Evolutionary conservation across 2,797 vertebrate genomes (phyloP), one percentile per base, ranked within the genome.

Genomic region (Loris lydekkerianus): DNA sequence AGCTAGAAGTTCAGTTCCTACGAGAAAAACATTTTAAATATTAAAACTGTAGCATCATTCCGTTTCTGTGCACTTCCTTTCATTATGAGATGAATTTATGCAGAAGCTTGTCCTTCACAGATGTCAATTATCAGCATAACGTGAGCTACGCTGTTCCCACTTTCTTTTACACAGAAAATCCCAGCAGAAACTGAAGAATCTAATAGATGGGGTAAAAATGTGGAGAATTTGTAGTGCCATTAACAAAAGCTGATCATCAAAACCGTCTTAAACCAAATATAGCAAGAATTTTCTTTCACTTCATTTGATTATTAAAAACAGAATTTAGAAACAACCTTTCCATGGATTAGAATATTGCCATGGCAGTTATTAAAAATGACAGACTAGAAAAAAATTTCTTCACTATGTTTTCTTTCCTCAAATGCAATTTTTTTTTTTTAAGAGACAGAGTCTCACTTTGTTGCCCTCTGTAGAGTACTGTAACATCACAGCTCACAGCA

Each of bases 71-170:
- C 8, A 69, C 75, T 84, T 84, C 73, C n/a, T 70, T 86, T 67
- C n/a, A 13, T 87, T 88, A 85, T 85, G 80, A 81, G 82, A 78
- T 75, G 80, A 80, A 86, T 80, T 49, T 90, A 90, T 96, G 89
- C 96, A 88, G 86, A 92, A 93, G 84, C 92, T 94, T 85, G 92
- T 96, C 96, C 89, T 95, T 97, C 96, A 77, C 95, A 96, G 95
- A 96, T 96, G 92, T 88, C 93, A 96, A 95, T 97, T 96, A 96
- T 88, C 65, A 60, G 94, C 77, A 96, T 85, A 91, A 95, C 67
- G 73, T 49, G 65, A 89, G 86, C 25, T 25, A 67, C 90, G 89
- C 29, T 97, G 92, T 81, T 69, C 93, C 63, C 34, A 40, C 86
- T 96, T 95, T 85, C 70, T 89, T 93, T 67, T 65, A 88, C 95